A percentile compares a stretch with the other conserved stretches of the same genome.
Conservation (phyloP, 2,113 vertebrate genomes). For the zebrafish (Danio rerio) region GRCz12tu NC_133193.1:14494001-14494500, state of each 20-base stretch:
- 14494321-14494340: slow-evolving; percentile 26
- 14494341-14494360: not conserved
- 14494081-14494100: slow-evolving; percentile 18
- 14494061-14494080: slow-evolving; percentile 47
- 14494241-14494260: slow-evolving; percentile 76
- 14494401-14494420: not conserved
- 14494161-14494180: slow-evolving; percentile 34
- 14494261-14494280: slow-evolving; percentile 62
- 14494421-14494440: not conserved
- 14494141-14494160: not conserved
- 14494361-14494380: not conserved
- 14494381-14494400: not conserved
- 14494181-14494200: slow-evolving; percentile 49
- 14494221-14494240: slow-evolving; percentile 63
- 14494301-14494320: slow-evolving; percentile 64
- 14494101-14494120: slow-evolving; percentile 5
- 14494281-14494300: slow-evolving; percentile 65
- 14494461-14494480: no score
- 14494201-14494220: slow-evolving; percentile 65
- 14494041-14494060: slow-evolving; percentile 45
- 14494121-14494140: not conserved
- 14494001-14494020: no score
- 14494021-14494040: no score
- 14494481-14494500: no score
- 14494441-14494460: no score